Percentiles rank a stretch among this genome's conserved stretches.
Evolutionary conservation across 1,140 invertebrate genomes (phyloP).

Genomic region (Neodiprion lecontei): DNA sequence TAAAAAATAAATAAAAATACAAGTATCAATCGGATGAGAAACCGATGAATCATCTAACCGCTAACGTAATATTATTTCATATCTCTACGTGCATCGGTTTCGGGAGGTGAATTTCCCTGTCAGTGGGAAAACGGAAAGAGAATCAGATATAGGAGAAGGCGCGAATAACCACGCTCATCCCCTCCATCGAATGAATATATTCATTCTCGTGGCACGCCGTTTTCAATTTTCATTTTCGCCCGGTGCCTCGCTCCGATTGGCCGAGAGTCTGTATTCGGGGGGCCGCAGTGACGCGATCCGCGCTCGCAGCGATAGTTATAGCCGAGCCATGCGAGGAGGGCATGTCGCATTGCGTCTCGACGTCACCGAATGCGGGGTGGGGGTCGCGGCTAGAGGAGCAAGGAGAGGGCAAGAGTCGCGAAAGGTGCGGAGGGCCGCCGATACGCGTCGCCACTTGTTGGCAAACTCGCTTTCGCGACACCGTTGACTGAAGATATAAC

Average conservation of each 20-base stretch:
- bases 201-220: background rate
- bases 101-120: too few relatives aligned
- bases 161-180: background rate
- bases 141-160: background rate
- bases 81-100: too few relatives aligned
- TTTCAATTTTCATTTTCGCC: constrained; percentile 11
- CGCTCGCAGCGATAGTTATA: constrained; percentile 29
- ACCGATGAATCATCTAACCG: too few relatives aligned
- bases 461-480: constrained; percentile 16
- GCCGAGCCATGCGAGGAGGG: constrained; percentile 33
- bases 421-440: constrained; percentile 33
- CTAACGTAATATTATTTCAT: too few relatives aligned
- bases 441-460: constrained; percentile 40
- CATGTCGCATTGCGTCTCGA: constrained; percentile 60
- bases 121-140: too few relatives aligned
- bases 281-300: constrained; percentile 15
- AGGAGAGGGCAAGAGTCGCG: constrained; percentile 32
- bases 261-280: background rate
- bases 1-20: too few relatives aligned
- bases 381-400: constrained; percentile 25
- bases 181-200: background rate
- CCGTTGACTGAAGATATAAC: too few relatives aligned
- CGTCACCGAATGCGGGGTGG: constrained; percentile 47
- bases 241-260: background rate
- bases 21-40: too few relatives aligned